Conservation (phyloP, 35 echinoderm and acorn worm genomes). For the Patiria miniata region DNA sequence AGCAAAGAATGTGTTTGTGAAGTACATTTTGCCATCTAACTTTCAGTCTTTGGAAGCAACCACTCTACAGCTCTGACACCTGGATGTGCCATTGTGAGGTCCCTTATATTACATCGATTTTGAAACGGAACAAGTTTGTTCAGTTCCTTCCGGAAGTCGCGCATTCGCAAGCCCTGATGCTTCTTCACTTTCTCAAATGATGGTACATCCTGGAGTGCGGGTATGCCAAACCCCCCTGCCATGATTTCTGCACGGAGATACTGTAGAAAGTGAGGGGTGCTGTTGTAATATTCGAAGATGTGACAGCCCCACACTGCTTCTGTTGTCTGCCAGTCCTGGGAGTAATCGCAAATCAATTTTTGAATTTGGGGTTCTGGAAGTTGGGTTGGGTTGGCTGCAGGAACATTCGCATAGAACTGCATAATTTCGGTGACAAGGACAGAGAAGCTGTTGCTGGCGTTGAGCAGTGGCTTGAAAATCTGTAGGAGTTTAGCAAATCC, state of each 20-base stretch:
- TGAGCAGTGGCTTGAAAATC: slow-evolving; percentile 34
- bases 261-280: slow-evolving; percentile 35
- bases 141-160: slow-evolving; percentile 52
- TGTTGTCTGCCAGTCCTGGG: neutral
- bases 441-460: slow-evolving; percentile 39
- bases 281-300: slow-evolving; percentile 51
- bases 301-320: neutral
- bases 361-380: neutral
- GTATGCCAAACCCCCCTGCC: neutral
- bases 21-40: neutral
- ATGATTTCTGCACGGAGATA: slow-evolving; percentile 39
- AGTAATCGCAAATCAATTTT: neutral
- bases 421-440: slow-evolving; percentile 51
- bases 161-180: slow-evolving; percentile 44
- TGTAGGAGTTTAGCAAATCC: slow-evolving; percentile 11
- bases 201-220: neutral
- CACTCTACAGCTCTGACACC: slow-evolving; percentile 59
- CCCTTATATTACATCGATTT: slow-evolving; percentile 30
- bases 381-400: neutral
- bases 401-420: neutral
- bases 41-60: slow-evolving; percentile 16
- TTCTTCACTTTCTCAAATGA: slow-evolving; percentile 4
- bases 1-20: too few relatives aligned
- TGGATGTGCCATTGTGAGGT: neutral
- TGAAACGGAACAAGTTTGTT: slow-evolving; percentile 60